A percentile compares a stretch with the other conserved stretches of the same genome.
Evolutionary conservation across 2,797 vertebrate species (phyloP).

Genomic region (Chiloscyllium punctatum): DNA sequence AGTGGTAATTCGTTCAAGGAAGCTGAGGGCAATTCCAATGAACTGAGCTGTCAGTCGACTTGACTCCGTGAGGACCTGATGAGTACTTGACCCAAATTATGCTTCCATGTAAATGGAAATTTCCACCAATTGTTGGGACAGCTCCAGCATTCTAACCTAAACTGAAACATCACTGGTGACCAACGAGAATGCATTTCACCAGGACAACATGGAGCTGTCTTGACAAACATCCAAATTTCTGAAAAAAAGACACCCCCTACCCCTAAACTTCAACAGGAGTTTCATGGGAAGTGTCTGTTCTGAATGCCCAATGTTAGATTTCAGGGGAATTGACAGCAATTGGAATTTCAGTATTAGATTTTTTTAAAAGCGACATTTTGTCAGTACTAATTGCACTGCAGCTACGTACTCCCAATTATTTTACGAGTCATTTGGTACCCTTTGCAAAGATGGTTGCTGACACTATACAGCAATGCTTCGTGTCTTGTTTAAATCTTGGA

Average conservation of each 20-base stretch:
- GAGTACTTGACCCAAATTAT: not conserved
- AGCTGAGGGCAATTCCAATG: not conserved
- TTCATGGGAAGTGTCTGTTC: too few relatives aligned
- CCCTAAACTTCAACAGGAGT: too few relatives aligned
- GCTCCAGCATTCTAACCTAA: not conserved
- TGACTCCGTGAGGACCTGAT: not conserved
- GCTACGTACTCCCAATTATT: not conserved
- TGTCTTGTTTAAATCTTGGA: not conserved
- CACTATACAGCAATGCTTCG: not conserved
- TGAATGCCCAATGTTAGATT: not conserved
- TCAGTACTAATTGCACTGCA: not conserved
- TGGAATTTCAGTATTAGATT: not conserved
- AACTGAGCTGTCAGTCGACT: not conserved
- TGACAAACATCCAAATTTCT: not conserved
- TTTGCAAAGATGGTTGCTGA: too few relatives aligned
- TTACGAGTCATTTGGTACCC: not conserved
- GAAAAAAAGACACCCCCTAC: too few relatives aligned
- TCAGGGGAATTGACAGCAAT: not conserved
- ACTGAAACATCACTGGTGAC: not conserved
- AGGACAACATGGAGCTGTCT: not conserved
- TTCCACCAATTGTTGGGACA: not conserved
- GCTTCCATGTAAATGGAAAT: not conserved
- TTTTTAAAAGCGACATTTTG: not conserved
- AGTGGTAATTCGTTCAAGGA: constrained; percentile 10
- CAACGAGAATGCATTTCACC: too few relatives aligned